A percentile compares a stretch with the other conserved stretches of the same genome.
phyloP scores from a whole-genome alignment of 2,888 invertebrate genomes.

The Cylloceria caligata region DNA sequence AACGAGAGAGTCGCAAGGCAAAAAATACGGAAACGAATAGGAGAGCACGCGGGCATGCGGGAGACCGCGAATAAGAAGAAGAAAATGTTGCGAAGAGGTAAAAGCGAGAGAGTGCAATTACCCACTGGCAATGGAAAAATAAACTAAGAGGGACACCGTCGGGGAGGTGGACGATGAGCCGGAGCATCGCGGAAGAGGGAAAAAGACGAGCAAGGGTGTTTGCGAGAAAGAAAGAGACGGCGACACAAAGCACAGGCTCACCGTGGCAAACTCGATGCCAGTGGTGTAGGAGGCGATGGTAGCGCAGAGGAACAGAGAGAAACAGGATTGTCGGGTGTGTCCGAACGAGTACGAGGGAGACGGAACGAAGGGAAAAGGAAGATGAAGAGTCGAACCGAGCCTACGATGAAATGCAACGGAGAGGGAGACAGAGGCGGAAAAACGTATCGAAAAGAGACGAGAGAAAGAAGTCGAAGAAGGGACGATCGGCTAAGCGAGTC shows the following conservation, averaged over 20 bases:
- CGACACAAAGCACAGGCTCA: constrained; percentile 18
- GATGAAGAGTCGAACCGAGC: constrained; percentile 19
- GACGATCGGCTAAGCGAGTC: constrained; percentile 37
- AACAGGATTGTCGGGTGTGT: constrained; percentile 57
- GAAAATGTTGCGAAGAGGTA: constrained; percentile 77
- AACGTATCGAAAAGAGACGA: constrained; percentile 35
- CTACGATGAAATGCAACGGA: constrained; percentile 43
- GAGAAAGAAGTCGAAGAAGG: constrained; percentile 50
- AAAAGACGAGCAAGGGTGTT: constrained; percentile 46
- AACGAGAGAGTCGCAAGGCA: constrained; percentile 20
- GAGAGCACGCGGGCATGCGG: constrained; percentile 53
- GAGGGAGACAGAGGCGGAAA: constrained; percentile 45
- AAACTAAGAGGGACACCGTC: constrained; percentile 77
- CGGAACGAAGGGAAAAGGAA: constrained; percentile 25
- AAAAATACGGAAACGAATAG: constrained; percentile 68
- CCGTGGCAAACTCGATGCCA: constrained; percentile 18
- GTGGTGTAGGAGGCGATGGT: constrained; percentile 23
- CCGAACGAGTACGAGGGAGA: constrained; percentile 63
- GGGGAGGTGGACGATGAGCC: constrained; percentile 65
- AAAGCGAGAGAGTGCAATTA: constrained; percentile 82
- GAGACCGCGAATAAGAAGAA: constrained; percentile 67
- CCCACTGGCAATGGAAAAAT: constrained; percentile 82
- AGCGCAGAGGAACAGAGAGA: constrained; percentile 61
- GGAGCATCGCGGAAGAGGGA: constrained; percentile 42
- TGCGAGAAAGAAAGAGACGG: constrained; percentile 42